These are phyloP conservation scores for Odontomachus brunneus DNA, from an alignment of 1,140 invertebrate genomes.

Conservation along the genomic window DNA sequence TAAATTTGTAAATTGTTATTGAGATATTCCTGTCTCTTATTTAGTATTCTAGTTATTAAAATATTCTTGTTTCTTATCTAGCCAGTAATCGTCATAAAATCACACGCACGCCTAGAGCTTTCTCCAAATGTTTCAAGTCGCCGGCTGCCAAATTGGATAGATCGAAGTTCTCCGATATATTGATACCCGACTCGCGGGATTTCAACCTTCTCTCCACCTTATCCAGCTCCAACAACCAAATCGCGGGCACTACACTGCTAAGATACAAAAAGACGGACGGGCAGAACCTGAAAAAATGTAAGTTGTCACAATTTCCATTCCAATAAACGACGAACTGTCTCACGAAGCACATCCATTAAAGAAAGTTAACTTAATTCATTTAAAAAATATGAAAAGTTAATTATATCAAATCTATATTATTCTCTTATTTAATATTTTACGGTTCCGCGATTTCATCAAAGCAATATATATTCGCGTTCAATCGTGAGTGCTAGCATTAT, in stretches of 20 bases:
- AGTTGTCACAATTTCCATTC: neutral
- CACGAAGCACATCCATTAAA: neutral
- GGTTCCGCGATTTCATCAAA: too few relatives aligned
- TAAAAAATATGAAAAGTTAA: too few relatives aligned
- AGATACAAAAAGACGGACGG: constrained; percentile 94
- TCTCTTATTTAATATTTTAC: too few relatives aligned
- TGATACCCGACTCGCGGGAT: constrained; percentile 86
- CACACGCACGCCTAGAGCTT: constrained; percentile 86
- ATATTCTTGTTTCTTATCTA: neutral
- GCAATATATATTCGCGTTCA: too few relatives aligned
- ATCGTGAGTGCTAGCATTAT: neutral
- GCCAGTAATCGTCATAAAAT: constrained; percentile 16
- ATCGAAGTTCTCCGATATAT: constrained; percentile 83
- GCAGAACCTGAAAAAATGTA: constrained; percentile 89
- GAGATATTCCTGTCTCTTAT: neutral
- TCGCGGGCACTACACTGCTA: constrained; percentile 92
- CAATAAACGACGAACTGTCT: constrained; percentile 1
- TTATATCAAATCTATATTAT: too few relatives aligned
- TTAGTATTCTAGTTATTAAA: neutral
- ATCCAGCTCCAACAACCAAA: constrained; percentile 94
- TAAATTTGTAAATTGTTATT: neutral
- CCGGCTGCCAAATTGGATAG: constrained; percentile 83
- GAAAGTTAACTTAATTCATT: too few relatives aligned
- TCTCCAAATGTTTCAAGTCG: constrained; percentile 86
- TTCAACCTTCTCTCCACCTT: constrained; percentile 90